Conservation (phyloP, 2,113 vertebrate genomes). For the Ellobius talpinus region DNA sequence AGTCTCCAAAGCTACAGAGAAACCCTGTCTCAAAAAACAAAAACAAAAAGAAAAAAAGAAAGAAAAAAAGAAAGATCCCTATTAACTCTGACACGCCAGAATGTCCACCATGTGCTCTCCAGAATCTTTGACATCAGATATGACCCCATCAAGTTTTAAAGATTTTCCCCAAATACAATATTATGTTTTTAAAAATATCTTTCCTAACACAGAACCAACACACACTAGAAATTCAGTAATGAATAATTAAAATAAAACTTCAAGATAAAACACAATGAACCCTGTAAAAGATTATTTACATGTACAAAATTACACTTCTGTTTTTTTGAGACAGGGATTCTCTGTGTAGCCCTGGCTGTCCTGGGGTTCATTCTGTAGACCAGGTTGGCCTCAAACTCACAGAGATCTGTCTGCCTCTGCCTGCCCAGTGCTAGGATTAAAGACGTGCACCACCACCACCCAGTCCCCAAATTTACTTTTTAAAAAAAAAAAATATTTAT, state of each 20-base stretch:
- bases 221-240: not conserved
- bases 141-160: not conserved
- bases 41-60: too few species aligned
- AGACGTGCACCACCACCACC: not conserved
- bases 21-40: too few species aligned
- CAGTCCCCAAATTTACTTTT: constrained; percentile 1
- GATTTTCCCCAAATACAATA: not conserved
- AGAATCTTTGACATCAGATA: not conserved
- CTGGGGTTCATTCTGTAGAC: not conserved
- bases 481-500: too few species aligned
- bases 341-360: not conserved
- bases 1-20: too few species aligned
- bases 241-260: constrained; percentile 48
- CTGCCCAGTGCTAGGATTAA: not conserved
- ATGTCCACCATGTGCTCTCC: not conserved
- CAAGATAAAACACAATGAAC: constrained; percentile 8
- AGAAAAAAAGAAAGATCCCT: not conserved
- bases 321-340: not conserved
- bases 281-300: constrained; percentile 27
- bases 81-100: not conserved
- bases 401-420: not conserved
- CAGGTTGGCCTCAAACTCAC: not conserved
- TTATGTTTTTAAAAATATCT: constrained; percentile 50
- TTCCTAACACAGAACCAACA: not conserved
- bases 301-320: not conserved